Evolutionary conservation across 1,140 invertebrate species (phyloP).

Genomic region (Neodiprion lecontei): DNA sequence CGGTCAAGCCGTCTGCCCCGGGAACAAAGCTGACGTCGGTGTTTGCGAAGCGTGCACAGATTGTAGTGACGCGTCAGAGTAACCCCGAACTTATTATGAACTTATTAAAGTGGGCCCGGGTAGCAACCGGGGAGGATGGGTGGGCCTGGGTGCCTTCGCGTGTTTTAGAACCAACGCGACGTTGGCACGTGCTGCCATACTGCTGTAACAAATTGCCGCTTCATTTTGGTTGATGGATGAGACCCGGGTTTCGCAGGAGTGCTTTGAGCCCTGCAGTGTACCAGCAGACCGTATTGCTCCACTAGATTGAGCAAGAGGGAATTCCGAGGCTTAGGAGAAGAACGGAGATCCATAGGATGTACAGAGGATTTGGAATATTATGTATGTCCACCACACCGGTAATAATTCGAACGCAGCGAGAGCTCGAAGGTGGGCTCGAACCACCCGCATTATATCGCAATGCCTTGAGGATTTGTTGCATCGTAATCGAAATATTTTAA

Average conservation of each 20-base stretch:
- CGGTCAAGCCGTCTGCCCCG: neutral
- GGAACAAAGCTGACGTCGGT: neutral
- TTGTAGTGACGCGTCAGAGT: neutral
- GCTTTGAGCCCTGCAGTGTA: conserved; percentile 39
- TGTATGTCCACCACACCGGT: no score
- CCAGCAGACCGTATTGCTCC: conserved; percentile 24
- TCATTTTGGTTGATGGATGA: conserved; percentile 35
- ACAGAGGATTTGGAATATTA: no score
- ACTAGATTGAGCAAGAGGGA: conserved; percentile 28
- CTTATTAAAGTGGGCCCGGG: conserved; percentile 28
- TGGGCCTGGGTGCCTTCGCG: neutral
- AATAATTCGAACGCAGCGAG: no score
- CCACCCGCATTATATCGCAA: no score
- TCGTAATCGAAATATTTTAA: no score
- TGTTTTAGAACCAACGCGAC: neutral
- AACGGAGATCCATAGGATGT: no score
- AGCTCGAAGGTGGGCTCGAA: no score
- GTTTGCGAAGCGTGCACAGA: neutral
- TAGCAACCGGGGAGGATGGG: neutral
- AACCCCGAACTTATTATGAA: conserved; percentile 23
- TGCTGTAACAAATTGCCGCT: conserved; percentile 37
- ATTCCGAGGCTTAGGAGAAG: no score
- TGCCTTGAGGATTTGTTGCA: no score
- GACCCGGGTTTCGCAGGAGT: conserved; percentile 28
- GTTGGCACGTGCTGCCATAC: neutral